These are phyloP conservation scores for Nerophis lumbriciformis DNA, from an alignment of 2,113 vertebrate genomes.

Conservation along the genomic window DNA sequence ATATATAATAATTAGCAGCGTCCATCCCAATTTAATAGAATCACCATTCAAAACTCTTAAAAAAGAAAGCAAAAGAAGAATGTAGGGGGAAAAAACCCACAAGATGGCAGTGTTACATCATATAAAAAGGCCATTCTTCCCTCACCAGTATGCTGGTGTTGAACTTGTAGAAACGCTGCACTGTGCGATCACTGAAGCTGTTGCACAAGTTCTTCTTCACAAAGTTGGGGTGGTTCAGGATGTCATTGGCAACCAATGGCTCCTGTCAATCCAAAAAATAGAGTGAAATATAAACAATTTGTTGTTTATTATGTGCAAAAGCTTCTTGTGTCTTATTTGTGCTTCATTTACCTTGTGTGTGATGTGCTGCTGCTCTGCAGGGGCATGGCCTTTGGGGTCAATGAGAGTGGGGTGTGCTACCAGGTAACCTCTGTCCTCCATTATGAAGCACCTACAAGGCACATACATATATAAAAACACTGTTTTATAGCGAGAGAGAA, in stretches of 20 bases:
- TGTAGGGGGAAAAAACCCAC: slow-evolving; percentile 24
- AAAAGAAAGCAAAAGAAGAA: too few relatives aligned
- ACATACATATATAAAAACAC: slow-evolving; percentile 11
- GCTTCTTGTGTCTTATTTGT: background rate
- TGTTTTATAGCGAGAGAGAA: background rate
- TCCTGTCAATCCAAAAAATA: slow-evolving; percentile 69
- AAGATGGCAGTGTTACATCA: slow-evolving; percentile 28
- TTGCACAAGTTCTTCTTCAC: slow-evolving; percentile 98
- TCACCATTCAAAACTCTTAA: too few relatives aligned
- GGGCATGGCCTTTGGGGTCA: slow-evolving; percentile 96
- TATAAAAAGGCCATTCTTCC: background rate
- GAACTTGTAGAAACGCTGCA: slow-evolving; percentile 97
- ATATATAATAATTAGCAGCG: too few relatives aligned
- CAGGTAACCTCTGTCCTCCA: slow-evolving; percentile 97
- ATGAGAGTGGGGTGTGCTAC: slow-evolving; percentile 97
- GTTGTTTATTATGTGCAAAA: too few relatives aligned
- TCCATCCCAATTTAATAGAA: too few relatives aligned
- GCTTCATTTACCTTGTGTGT: slow-evolving; percentile 86
- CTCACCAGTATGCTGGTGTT: slow-evolving; percentile 90
- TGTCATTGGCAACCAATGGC: slow-evolving; percentile 95
- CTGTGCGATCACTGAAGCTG: slow-evolving; percentile 97
- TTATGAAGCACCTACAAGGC: slow-evolving; percentile 88
- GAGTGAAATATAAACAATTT: too few relatives aligned
- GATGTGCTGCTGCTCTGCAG: slow-evolving; percentile 96
- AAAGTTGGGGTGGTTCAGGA: slow-evolving; percentile 96